Conservation (phyloP, 2,888 invertebrate genomes). For the Endomychus coccineus region DNA sequence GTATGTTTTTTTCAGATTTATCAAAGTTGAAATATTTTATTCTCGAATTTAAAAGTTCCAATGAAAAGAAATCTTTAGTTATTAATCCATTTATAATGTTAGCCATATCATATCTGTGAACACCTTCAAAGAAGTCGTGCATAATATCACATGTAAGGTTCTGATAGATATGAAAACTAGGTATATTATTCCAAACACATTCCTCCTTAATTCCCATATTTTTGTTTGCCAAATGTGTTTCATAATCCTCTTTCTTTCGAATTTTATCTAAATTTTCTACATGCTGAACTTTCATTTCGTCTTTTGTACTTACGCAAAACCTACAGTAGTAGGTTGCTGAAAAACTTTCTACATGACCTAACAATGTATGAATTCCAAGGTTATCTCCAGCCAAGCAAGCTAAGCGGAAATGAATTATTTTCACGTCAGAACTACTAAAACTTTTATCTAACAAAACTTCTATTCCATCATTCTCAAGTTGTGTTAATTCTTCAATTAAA, state of each 20-base stretch:
- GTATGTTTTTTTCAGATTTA: constrained; percentile 13
- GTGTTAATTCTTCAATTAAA: constrained; percentile 23
- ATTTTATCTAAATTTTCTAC: constrained; percentile 9
- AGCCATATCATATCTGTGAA: constrained; percentile 2
- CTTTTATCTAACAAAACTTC: no score
- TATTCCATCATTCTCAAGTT: constrained; percentile 24
- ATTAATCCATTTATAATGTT: constrained; percentile 1
- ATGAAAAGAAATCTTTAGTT: background rate
- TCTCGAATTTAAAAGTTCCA: constrained; percentile 13
- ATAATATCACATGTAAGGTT: constrained; percentile 4
- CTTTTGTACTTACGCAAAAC: constrained; percentile 22
- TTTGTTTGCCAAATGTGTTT: background rate
- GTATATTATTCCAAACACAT: constrained; percentile 2
- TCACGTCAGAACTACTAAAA: constrained; percentile 5
- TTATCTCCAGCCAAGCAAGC: constrained; percentile 28
- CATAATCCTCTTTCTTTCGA: constrained; percentile 1
- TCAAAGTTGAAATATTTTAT: constrained; percentile 16
- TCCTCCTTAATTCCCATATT: constrained; percentile 6
- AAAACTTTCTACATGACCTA: constrained; percentile 28
- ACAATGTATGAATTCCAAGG: constrained; percentile 26
- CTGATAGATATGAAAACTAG: constrained; percentile 4
- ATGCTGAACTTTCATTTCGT: constrained; percentile 5
- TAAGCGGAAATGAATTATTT: constrained; percentile 19
- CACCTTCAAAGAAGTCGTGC: constrained; percentile 6
- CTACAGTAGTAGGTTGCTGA: constrained; percentile 27